These are phyloP conservation scores for Botrylloides violaceus DNA, from an alignment of 23 tunicate genomes.

Conservation along the genomic window DNA sequence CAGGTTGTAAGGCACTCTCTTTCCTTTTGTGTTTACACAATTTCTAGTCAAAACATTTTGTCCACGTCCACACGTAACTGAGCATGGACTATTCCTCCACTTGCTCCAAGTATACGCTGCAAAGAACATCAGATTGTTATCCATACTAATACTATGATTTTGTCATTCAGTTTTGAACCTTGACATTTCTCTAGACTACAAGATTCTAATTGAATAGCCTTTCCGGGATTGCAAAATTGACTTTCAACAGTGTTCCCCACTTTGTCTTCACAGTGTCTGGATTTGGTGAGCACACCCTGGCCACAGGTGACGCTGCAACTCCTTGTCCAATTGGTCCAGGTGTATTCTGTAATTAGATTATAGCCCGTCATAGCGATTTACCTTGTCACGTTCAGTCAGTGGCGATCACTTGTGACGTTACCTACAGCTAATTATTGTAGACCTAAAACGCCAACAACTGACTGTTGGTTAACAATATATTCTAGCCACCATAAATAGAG, in stretches of 20 bases:
- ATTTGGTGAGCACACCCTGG: background rate
- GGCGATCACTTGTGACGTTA: too few relatives aligned
- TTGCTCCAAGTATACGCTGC: background rate
- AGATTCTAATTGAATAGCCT: background rate
- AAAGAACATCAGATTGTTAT: too few relatives aligned
- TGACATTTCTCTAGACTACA: background rate
- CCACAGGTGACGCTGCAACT: background rate
- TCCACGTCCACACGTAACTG: conserved; percentile 2
- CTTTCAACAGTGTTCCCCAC: background rate
- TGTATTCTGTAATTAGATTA: background rate
- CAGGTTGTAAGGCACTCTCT: background rate
- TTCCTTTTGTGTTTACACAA: background rate
- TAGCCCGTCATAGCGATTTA: too few relatives aligned
- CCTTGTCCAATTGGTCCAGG: background rate
- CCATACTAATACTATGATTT: too few relatives aligned
- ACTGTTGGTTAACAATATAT: too few relatives aligned
- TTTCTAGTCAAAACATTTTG: background rate
- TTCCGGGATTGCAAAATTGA: background rate
- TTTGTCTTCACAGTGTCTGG: background rate
- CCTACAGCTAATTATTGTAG: too few relatives aligned
- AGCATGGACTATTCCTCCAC: background rate
- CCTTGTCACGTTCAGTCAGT: too few relatives aligned
- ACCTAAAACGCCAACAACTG: too few relatives aligned
- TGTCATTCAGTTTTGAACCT: too few relatives aligned
- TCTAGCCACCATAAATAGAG: too few relatives aligned